These are phyloP conservation scores for Mus spretus DNA, from an alignment of 2,797 vertebrate species.

Conservation along the genomic window DNA sequence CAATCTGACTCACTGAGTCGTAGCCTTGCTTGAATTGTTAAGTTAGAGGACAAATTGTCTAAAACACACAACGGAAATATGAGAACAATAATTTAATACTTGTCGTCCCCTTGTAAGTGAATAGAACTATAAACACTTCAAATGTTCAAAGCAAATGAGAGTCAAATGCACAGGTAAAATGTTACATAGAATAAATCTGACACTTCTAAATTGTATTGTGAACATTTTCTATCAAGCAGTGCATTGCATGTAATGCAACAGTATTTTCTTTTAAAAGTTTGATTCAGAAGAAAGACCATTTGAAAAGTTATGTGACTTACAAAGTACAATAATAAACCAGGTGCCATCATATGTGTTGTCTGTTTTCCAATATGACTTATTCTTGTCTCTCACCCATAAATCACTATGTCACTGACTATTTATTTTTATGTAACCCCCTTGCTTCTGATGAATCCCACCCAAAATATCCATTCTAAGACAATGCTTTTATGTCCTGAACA, in stretches of 20 bases:
- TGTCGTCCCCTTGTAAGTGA: not conserved
- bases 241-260: not conserved
- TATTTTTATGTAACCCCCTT: not conserved
- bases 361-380: not conserved
- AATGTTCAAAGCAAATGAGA: not conserved
- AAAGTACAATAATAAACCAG: not conserved
- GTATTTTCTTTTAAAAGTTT: slow-evolving; percentile 11
- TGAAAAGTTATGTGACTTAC: not conserved
- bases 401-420: not conserved
- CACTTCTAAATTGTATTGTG: not conserved
- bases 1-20: not conserved
- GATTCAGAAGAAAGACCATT: not conserved
- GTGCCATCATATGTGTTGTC: not conserved
- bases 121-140: not conserved
- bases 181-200: not conserved
- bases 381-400: not conserved
- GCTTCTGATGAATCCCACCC: not conserved
- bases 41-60: not conserved
- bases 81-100: slow-evolving; percentile 4
- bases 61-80: not conserved
- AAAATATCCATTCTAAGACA: not conserved
- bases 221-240: not conserved
- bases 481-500: not conserved
- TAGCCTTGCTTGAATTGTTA: slow-evolving; percentile 2
- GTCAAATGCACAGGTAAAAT: not conserved